Evolutionary conservation across 2,888 invertebrate species (phyloP).

Genomic region (Phrixothrix hirtus): DNA sequence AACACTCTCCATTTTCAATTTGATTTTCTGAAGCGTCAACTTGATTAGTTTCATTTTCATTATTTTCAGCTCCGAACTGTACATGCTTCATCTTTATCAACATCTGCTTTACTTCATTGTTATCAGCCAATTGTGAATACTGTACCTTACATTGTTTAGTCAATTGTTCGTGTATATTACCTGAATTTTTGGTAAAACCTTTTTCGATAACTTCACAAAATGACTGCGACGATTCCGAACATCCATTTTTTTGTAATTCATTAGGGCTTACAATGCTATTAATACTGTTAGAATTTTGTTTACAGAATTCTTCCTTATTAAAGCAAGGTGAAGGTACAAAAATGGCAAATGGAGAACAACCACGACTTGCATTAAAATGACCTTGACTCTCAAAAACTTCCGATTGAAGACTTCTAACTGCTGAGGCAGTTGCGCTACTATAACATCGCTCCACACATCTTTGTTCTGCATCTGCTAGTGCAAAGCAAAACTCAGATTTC

Average conservation of each 20-base stretch:
- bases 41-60: not conserved
- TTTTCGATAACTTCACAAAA: slow-evolving; percentile 39
- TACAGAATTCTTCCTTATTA: not conserved
- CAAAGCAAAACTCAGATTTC: slow-evolving; percentile 48
- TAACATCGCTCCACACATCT: slow-evolving; percentile 44
- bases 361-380: slow-evolving; percentile 50
- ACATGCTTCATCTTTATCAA: slow-evolving; percentile 39
- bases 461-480: slow-evolving; percentile 39
- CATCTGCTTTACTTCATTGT: slow-evolving; percentile 38
- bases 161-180: slow-evolving; percentile 17
- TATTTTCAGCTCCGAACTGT: slow-evolving; percentile 23
- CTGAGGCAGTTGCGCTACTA: slow-evolving; percentile 32
- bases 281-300: not conserved
- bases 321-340: slow-evolving; percentile 43
- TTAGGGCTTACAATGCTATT: not conserved
- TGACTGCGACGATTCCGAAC: not conserved
- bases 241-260: not conserved
- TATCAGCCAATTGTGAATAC: slow-evolving; percentile 30
- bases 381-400: slow-evolving; percentile 54
- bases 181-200: slow-evolving; percentile 14
- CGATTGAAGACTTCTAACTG: slow-evolving; percentile 47
- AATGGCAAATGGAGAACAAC: slow-evolving; percentile 47
- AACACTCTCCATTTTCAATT: not conserved
- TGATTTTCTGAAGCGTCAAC: not conserved
- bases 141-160: slow-evolving; percentile 18